These are phyloP conservation scores for Melanotaenia parkinsoni DNA, from an alignment of 2,797 vertebrate genomes.

Conservation along the genomic window DNA sequence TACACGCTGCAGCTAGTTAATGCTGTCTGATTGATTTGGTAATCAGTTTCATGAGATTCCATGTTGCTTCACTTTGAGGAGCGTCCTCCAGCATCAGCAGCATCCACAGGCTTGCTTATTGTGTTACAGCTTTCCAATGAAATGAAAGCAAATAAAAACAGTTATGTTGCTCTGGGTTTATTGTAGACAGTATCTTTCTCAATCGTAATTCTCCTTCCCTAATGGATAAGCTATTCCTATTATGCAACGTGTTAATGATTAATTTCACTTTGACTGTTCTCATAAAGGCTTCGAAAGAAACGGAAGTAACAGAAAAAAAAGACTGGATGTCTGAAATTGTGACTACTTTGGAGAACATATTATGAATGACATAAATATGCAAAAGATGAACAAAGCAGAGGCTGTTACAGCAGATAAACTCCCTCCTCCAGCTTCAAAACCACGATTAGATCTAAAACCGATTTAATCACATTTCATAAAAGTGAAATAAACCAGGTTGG, in stretches of 20 bases:
- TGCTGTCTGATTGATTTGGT: constrained; percentile 49
- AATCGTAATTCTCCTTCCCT: constrained; percentile 10
- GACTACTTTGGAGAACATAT: background rate
- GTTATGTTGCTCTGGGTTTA: constrained; percentile 18
- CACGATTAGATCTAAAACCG: background rate
- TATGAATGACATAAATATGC: constrained; percentile 17
- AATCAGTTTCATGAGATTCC: constrained; percentile 43
- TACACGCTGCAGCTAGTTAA: constrained; percentile 38
- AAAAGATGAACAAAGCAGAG: constrained; percentile 17
- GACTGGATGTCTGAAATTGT: background rate
- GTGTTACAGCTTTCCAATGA: constrained; percentile 26
- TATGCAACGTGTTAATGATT: constrained; percentile 55
- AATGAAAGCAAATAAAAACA: constrained; percentile 50
- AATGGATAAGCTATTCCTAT: constrained; percentile 19
- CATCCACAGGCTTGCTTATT: constrained; percentile 43
- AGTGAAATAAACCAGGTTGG: background rate
- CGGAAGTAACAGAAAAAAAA: background rate
- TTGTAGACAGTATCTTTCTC: constrained; percentile 16
- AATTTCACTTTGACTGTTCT: constrained; percentile 9
- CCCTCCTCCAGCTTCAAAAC: background rate
- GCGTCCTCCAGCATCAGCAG: constrained; percentile 52
- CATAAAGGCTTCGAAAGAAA: constrained; percentile 15
- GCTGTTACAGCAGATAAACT: constrained; percentile 11
- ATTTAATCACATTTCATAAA: constrained; percentile 44
- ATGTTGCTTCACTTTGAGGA: constrained; percentile 51